Evolutionary conservation across 1,140 invertebrate genomes (phyloP).

Genomic region (Sycophaga agraensis): DNA sequence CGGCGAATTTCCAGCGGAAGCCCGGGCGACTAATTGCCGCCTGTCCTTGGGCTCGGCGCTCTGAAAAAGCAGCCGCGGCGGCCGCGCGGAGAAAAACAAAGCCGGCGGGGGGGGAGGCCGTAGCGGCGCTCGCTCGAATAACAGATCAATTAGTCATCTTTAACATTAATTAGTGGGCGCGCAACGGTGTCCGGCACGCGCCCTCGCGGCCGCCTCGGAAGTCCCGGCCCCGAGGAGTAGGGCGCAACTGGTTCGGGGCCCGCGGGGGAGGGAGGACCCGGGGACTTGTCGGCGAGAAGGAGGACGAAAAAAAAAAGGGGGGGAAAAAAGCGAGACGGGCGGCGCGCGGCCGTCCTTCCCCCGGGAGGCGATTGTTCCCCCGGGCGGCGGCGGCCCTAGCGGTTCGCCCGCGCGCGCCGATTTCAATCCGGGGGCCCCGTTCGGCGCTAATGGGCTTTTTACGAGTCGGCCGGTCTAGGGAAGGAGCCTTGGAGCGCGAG

Average conservation of each 20-base stretch:
- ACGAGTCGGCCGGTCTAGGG: too few species aligned
- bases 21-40: constrained; percentile 32
- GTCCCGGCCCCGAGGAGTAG: neutral
- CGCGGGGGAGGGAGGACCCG: too few species aligned
- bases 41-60: neutral
- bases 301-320: neutral
- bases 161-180: constrained; percentile 29
- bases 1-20: too few species aligned
- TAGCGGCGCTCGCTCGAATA: constrained; percentile 23
- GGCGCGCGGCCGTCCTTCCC: too few species aligned
- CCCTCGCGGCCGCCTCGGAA: constrained; percentile 16
- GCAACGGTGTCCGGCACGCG: constrained; percentile 7
- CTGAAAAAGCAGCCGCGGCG: constrained; percentile 17
- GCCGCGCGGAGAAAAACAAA: neutral
- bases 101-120: neutral
- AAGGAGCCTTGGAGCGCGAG: too few species aligned
- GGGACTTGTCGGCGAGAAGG: too few species aligned
- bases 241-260: too few species aligned
- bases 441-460: too few species aligned
- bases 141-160: constrained; percentile 32
- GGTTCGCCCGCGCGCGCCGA: too few species aligned
- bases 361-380: too few species aligned
- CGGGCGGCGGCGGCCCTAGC: too few species aligned
- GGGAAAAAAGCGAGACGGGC: neutral
- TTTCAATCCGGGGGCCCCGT: too few species aligned